Conservation (phyloP, 2,113 vertebrate species). For the Turdus rufiventris region DNA sequence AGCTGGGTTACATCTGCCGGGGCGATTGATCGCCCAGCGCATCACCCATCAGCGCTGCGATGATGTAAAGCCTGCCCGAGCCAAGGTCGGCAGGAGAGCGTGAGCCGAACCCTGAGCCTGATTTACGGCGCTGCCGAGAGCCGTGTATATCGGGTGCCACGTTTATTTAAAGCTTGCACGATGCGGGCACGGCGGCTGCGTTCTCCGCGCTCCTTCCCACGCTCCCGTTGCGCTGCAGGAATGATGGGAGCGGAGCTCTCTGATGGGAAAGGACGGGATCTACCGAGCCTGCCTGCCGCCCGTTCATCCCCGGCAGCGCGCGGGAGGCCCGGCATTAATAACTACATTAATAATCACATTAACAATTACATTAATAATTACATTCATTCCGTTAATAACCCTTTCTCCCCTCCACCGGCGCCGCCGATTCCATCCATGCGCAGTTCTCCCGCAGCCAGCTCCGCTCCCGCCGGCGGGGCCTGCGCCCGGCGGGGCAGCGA, state of each 20-base stretch:
- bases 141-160: rapidly evolving
- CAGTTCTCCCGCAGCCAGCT: neutral
- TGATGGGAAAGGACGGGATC: rapidly evolving
- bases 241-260: neutral
- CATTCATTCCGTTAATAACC: neutral
- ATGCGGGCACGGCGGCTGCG: neutral
- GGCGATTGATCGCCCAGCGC: neutral
- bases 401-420: neutral
- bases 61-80: neutral
- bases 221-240: neutral
- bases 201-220: neutral
- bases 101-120: rapidly evolving
- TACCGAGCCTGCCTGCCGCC: neutral
- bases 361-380: neutral
- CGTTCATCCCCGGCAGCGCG: neutral
- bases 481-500: neutral
- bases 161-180: neutral
- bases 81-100: neutral
- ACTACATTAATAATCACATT: neutral
- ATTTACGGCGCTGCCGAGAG: neutral
- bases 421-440: neutral
- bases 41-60: neutral
- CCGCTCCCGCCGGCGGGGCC: neutral
- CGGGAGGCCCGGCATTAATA: neutral
- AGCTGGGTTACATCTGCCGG: neutral